phyloP scores from a whole-genome alignment of 1,140 invertebrate genomes.

The Pseudomyrmex gracilis region DNA sequence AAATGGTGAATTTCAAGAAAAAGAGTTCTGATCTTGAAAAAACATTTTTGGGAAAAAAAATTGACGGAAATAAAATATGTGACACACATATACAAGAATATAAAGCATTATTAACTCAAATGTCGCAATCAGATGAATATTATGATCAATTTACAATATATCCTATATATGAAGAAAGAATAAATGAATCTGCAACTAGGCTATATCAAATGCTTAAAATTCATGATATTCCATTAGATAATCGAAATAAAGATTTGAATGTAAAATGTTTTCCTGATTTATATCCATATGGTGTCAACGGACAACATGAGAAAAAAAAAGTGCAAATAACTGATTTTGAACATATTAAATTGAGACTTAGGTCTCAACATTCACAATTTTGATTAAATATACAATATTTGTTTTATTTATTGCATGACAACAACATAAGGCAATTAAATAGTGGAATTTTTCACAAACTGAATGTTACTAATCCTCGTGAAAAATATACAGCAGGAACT shows the following conservation, averaged over 20 bases:
- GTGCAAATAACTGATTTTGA: no score
- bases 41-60: background rate
- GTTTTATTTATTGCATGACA: no score
- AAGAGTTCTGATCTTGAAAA: background rate
- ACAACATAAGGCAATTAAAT: background rate
- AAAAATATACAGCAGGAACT: conserved; percentile 68
- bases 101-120: conserved; percentile 67
- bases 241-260: no score
- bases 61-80: background rate
- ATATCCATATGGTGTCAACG: no score
- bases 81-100: background rate
- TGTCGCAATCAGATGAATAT: conserved; percentile 60
- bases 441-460: conserved; percentile 76
- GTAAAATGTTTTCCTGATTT: no score
- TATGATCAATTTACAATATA: conserved; percentile 76
- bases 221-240: no score
- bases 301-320: no score
- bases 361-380: no score
- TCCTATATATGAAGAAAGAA: conserved; percentile 73
- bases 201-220: no score
- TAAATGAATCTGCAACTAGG: conserved; percentile 41
- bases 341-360: no score
- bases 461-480: conserved; percentile 71
- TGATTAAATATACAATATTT: no score
- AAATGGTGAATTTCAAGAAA: conserved; percentile 17